Evolutionary conservation across 64 coral and sea anemone genomes (phyloP).

Genomic region (Actinia tenebrosa): DNA sequence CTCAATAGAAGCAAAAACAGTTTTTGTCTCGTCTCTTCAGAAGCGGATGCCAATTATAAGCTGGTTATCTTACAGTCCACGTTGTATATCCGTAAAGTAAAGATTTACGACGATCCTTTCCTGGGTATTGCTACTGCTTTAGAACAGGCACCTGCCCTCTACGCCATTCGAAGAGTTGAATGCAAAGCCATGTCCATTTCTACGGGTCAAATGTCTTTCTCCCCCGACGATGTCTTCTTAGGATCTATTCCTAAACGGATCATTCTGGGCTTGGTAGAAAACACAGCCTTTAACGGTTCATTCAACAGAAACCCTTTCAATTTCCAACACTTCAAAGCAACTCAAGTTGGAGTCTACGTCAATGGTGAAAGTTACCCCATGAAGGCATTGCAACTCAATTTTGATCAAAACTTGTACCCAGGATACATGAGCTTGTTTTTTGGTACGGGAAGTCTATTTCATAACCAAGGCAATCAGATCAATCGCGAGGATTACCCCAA

Average conservation of each 20-base stretch:
- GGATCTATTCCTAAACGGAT: slow-evolving; percentile 20
- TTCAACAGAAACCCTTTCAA: slow-evolving; percentile 17
- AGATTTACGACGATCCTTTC: background rate
- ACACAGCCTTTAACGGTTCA: slow-evolving; percentile 1
- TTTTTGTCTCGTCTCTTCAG: slow-evolving; percentile 1
- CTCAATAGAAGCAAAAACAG: slow-evolving; percentile 19
- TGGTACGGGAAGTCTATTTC: slow-evolving; percentile 15
- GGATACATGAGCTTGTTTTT: slow-evolving; percentile 24
- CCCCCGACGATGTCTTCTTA: slow-evolving; percentile 23
- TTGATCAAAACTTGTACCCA: slow-evolving; percentile 9
- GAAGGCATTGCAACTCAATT: slow-evolving; percentile 7
- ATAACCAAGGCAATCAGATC: slow-evolving; percentile 13
- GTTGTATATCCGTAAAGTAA: background rate
- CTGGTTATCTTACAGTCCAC: background rate
- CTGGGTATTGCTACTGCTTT: background rate
- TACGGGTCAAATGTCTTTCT: background rate
- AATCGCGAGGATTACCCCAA: background rate
- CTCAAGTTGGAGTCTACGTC: background rate
- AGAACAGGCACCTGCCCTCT: background rate
- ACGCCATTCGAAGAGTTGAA: slow-evolving; percentile 16
- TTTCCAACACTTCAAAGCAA: slow-evolving; percentile 29
- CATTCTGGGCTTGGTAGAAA: background rate
- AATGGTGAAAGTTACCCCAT: background rate
- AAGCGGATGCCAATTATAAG: background rate
- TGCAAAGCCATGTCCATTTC: slow-evolving; percentile 15